Evolutionary conservation across 1,140 invertebrate genomes (phyloP), one percentile per base, ranked within the genome.

Genomic region (Aphidius gifuensis): DNA sequence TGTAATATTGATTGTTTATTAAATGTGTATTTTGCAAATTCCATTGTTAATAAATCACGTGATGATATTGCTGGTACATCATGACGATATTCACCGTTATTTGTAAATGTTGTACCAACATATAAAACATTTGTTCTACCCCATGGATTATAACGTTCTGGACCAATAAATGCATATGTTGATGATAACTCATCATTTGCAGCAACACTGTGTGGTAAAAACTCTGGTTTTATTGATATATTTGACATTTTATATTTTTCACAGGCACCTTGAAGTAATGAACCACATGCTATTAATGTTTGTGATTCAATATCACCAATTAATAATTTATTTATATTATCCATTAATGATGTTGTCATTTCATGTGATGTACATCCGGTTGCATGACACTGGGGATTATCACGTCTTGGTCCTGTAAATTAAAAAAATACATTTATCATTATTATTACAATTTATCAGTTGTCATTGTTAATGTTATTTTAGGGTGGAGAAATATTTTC

Each of bases 81-180:
- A 72, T 96, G 92, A n/a, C 94, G 85, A 77, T 93, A 95, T 67
- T 94, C 91, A 6, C 94, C 95, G 66, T 90, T 90, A 69, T 92
- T 93, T 0, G 93, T 97, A 72, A 96, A 96, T 2, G 95, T 97
- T 4, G 94, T 95, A 4, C 93, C 94, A 5, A 98, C 93, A 81
- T 98, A 98, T 0, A 98, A 80, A 23, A 97, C 91, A 75, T 93
- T 91, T 3, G 86, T 86, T 40, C 84, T 80, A 51, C 87, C 85
- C 88, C 88, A 92, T 1, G 85, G 82, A 67, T 87, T 86, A 71
- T 94, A 94, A 53, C 89, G 86, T 66, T 94, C 90, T 0, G 95
- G 95, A 0, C 95, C 95, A 55, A 98, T 93, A 74, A 97, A 98
- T 2, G 94, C 95, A 70, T 91, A 95, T 0, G 94, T 97, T 0